Evolutionary conservation across 2,113 vertebrate genomes (phyloP).

Genomic region (Pionites leucogaster): DNA sequence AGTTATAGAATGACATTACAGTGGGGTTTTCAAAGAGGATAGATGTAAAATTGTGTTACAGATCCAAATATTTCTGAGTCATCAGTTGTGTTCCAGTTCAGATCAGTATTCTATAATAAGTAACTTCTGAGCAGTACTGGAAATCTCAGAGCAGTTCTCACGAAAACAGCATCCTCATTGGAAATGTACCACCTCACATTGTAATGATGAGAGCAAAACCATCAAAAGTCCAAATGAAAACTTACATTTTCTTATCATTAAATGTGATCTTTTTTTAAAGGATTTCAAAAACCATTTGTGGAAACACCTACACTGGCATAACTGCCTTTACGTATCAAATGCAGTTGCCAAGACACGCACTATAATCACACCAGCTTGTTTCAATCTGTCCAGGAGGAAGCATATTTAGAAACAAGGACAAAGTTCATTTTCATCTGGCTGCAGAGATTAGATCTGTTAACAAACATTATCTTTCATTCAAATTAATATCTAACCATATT

Average conservation of each 20-base stretch:
- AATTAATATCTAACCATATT: neutral
- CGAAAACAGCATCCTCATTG: neutral
- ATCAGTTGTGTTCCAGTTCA: neutral
- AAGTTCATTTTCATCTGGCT: slow-evolving; percentile 1
- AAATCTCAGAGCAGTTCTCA: neutral
- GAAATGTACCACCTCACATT: neutral
- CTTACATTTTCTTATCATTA: neutral
- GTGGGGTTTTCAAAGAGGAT: neutral
- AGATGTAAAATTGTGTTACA: neutral
- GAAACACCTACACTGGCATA: neutral
- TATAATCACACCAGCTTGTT: neutral
- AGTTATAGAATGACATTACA: neutral
- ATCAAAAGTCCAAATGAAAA: neutral
- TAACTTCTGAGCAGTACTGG: neutral
- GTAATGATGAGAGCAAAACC: neutral
- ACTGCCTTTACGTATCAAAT: neutral
- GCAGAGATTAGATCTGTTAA: neutral
- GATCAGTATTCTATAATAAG: neutral
- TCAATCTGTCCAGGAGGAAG: neutral
- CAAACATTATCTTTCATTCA: neutral
- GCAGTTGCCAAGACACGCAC: neutral
- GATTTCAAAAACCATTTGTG: neutral
- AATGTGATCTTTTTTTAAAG: neutral
- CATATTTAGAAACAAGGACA: neutral
- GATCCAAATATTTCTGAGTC: neutral